Conservation (phyloP, 2,797 vertebrate species). For the Coregonus ussuriensis region DNA sequence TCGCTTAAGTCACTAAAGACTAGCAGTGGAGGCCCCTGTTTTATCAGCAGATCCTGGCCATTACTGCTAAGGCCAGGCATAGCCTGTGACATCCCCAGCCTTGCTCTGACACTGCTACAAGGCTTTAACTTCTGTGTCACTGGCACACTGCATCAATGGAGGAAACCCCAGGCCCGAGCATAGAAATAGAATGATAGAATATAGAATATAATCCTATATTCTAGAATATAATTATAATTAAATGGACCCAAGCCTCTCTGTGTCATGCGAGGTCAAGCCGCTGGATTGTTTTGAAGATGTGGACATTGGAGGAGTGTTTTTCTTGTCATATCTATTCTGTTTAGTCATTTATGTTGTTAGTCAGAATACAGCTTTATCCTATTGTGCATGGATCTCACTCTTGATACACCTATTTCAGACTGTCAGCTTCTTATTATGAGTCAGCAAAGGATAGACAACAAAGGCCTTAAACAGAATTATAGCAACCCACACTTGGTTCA, state of each 20-base stretch:
- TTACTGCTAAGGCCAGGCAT: constrained; percentile 72
- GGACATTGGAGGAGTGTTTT: background rate
- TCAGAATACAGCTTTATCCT: background rate
- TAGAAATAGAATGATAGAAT: background rate
- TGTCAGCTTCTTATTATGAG: background rate
- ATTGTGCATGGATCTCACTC: background rate
- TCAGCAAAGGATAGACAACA: constrained; percentile 1
- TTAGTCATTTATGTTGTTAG: background rate
- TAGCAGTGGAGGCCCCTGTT: constrained; percentile 68
- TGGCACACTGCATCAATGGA: constrained; percentile 37
- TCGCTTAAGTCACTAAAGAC: constrained; percentile 70
- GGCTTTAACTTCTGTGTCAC: constrained; percentile 48
- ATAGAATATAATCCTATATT: too few species aligned
- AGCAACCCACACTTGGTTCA: constrained; percentile 61
- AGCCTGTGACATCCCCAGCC: constrained; percentile 72
- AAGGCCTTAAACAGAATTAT: constrained; percentile 39
- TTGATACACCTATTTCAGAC: background rate
- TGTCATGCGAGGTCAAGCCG: background rate
- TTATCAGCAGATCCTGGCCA: constrained; percentile 77
- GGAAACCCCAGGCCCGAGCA: background rate
- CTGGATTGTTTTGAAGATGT: background rate
- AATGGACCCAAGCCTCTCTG: background rate
- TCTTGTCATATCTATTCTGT: background rate
- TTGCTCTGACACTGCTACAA: constrained; percentile 54
- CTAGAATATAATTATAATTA: too few species aligned